Evolutionary conservation across 2,113 vertebrate species (phyloP), one percentile per base, ranked within the genome.

Genomic region (Athene noctua): DNA sequence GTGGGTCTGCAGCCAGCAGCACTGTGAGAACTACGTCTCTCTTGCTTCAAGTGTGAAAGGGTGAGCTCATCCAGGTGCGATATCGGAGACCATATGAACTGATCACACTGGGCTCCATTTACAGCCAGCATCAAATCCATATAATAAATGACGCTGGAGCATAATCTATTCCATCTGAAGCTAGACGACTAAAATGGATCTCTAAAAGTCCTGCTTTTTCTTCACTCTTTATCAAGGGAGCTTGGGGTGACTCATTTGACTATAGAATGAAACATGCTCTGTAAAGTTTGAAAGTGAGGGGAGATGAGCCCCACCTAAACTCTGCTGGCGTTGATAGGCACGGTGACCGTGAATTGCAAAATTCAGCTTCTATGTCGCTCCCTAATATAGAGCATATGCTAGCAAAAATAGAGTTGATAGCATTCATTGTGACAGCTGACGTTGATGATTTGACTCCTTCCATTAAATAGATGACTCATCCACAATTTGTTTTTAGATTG

Each of bases 401-500:
- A 46, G 27, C 40, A 86, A 81, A 92, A 87, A 58, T 58, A 80
- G 57, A 83, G 54, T 36, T 87, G 78, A 44, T 93, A 80, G 36
- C 66, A 86, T 85, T 94, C 74, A 66, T 68, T 88, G 66, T 77
- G 58, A 86, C 79, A 95, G 81, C 71, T 92, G 94, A 93, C 68
- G 55, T 6, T 58, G 44, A 32, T 51, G 49, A n/a, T 91, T 85
- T 90, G 20, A 44, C 7, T 92, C 70, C 73, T 87, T 95, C 65
- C 68, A 46, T 88, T 88, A 72, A 85, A 72, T 3, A 91, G 65
- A 75, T 75, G 40, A 90, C 42, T 92, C 84, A 82, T 54, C 36
- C 73, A 40, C 49, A 59, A 26, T 70, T 92, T 88, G 16, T 16
- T 92, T 96, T 92, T 73, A 66, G 51, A 58, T 88, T 82, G 72